Evolutionary conservation across 2,113 vertebrate species (phyloP).

Genomic region (Zosterops lateralis): DNA sequence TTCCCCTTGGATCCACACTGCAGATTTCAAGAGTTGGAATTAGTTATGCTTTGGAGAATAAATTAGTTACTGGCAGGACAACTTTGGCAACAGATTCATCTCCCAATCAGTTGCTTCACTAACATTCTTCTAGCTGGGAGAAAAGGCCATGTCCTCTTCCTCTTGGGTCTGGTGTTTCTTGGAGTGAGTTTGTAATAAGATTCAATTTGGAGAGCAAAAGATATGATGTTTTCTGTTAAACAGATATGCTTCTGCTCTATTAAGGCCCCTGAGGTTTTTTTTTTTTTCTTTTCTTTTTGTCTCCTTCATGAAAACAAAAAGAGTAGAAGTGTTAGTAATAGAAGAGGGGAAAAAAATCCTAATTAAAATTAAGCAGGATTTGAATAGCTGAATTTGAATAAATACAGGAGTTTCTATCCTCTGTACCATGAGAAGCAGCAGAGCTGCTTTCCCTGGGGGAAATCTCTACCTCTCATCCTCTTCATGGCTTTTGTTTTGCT

Average conservation of each 20-base stretch:
- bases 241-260: background rate
- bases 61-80: constrained; percentile 49
- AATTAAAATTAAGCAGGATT: background rate
- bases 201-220: background rate
- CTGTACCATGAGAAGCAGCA: background rate
- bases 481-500: background rate
- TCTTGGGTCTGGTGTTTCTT: background rate
- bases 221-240: constrained; percentile 2
- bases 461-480: background rate
- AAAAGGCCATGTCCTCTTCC: background rate
- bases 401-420: background rate
- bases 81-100: constrained; percentile 37
- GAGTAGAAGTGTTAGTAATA: background rate
- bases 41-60: constrained; percentile 27
- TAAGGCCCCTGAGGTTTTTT: background rate
- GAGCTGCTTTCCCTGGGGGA: background rate
- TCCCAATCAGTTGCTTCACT: constrained; percentile 28
- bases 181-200: background rate
- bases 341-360: accelerated
- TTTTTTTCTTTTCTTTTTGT: background rate
- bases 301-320: background rate
- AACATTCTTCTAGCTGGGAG: background rate
- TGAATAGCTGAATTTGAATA: background rate
- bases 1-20: constrained; percentile 12
- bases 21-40: constrained; percentile 19